Evolutionary conservation across 2,797 vertebrate genomes (phyloP).

Genomic region (Notoglanidium macrostoma): DNA sequence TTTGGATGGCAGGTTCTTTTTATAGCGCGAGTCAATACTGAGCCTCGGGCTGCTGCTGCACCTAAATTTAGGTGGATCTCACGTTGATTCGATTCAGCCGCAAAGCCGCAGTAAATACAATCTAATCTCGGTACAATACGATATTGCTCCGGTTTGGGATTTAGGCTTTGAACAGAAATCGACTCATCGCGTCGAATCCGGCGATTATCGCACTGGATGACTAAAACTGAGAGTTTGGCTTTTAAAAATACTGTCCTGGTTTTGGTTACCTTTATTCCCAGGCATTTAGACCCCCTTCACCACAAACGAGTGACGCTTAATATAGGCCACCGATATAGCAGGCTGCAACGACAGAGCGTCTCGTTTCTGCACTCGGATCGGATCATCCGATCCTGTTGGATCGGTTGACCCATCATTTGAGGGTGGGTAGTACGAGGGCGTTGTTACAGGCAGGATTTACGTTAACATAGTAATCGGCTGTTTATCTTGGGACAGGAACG

Average conservation of each 20-base stretch:
- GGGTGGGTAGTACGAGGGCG: background rate
- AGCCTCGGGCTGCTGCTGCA: constrained; percentile 32
- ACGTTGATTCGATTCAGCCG: constrained; percentile 42
- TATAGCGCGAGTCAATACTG: constrained; percentile 56
- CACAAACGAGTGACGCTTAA: background rate
- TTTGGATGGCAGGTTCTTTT: constrained; percentile 51
- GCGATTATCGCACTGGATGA: background rate
- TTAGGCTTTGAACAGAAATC: background rate
- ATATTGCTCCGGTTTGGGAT: constrained; percentile 15
- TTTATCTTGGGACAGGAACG: background rate
- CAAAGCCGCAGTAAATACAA: constrained; percentile 40
- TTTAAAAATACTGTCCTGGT: background rate
- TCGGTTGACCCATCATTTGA: constrained; percentile 12
- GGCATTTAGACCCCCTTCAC: background rate
- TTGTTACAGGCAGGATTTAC: background rate
- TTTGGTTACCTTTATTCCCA: background rate
- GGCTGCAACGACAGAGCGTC: background rate
- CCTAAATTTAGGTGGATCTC: constrained; percentile 52
- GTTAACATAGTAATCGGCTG: background rate
- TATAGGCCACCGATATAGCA: background rate
- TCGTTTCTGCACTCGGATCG: background rate
- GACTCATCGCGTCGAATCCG: background rate
- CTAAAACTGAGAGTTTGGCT: background rate
- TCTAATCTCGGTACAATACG: constrained; percentile 37
- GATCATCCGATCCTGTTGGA: background rate